These are phyloP conservation scores for Tautogolabrus adspersus DNA, from an alignment of 2,113 vertebrate species.

Conservation along the genomic window DNA sequence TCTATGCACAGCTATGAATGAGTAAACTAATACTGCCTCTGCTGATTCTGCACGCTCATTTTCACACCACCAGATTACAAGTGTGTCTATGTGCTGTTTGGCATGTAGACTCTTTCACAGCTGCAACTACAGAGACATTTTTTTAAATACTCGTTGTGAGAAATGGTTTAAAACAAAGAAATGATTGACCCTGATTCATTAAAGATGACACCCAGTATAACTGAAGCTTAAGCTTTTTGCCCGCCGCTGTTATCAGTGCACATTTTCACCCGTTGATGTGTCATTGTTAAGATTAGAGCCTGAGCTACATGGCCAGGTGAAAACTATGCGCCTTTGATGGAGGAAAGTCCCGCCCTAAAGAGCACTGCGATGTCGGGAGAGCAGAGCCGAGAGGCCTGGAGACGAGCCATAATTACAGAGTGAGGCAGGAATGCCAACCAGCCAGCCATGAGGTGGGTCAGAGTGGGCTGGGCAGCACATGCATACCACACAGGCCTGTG, in stretches of 20 bases:
- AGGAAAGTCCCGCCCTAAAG: constrained; percentile 22
- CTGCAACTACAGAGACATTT: background rate
- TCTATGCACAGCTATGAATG: constrained; percentile 15
- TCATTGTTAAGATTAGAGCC: constrained; percentile 57
- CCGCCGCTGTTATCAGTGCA: background rate
- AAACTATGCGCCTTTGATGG: constrained; percentile 18
- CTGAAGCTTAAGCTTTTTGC: background rate
- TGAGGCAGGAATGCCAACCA: constrained; percentile 79
- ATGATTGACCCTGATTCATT: background rate
- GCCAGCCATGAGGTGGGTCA: constrained; percentile 76
- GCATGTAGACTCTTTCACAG: constrained; percentile 6
- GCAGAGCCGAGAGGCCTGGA: constrained; percentile 58
- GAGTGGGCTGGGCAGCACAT: constrained; percentile 61
- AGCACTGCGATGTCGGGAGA: constrained; percentile 5
- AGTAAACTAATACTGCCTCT: constrained; percentile 18
- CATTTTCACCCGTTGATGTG: constrained; percentile 34
- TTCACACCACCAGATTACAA: constrained; percentile 1
- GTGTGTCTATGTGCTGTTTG: background rate
- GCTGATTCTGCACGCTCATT: background rate
- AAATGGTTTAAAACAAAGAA: background rate
- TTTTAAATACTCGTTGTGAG: background rate
- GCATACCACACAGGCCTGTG: constrained; percentile 78
- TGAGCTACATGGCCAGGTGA: constrained; percentile 54
- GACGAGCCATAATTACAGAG: constrained; percentile 79
- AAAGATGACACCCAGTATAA: background rate